Conservation (phyloP, 1,140 invertebrate species). For the Vanessa tameamea region DNA sequence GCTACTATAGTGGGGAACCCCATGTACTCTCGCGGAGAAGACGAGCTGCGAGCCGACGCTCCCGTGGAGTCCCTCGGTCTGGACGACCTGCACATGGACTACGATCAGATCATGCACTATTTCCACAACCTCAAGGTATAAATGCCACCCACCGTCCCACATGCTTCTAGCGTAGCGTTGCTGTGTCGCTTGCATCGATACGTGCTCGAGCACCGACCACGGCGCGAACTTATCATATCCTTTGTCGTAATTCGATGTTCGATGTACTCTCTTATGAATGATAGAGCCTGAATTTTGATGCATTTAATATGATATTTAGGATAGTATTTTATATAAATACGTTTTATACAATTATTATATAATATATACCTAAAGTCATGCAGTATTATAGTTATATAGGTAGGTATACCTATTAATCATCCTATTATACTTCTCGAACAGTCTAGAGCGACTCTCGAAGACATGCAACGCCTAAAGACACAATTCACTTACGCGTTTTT, state of each 20-base stretch:
- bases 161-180: constrained; percentile 76
- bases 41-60: constrained; percentile 78
- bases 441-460: constrained; percentile 15
- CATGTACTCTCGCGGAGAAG: constrained; percentile 86
- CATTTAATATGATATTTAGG: constrained; percentile 71
- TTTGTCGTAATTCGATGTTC: constrained; percentile 60
- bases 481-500: constrained; percentile 39
- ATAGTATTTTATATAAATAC: constrained; percentile 75
- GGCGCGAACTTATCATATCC: constrained; percentile 47
- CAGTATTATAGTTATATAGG: constrained; percentile 70
- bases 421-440: constrained; percentile 17
- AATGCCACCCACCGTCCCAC: constrained; percentile 69
- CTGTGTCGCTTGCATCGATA: constrained; percentile 66
- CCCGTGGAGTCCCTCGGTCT: constrained; percentile 82
- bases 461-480: constrained; percentile 34
- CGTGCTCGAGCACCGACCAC: constrained; percentile 44
- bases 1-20: constrained; percentile 93
- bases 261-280: constrained; percentile 74
- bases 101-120: constrained; percentile 98
- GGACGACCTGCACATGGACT: constrained; percentile 95
- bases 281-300: constrained; percentile 77
- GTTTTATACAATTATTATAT: constrained; percentile 76
- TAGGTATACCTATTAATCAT: constrained; percentile 42
- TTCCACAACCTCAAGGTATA: constrained; percentile 97
- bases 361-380: constrained; percentile 54